phyloP scores from a whole-genome alignment of 2,888 invertebrate genomes.

The Sthenelais limicola region DNA sequence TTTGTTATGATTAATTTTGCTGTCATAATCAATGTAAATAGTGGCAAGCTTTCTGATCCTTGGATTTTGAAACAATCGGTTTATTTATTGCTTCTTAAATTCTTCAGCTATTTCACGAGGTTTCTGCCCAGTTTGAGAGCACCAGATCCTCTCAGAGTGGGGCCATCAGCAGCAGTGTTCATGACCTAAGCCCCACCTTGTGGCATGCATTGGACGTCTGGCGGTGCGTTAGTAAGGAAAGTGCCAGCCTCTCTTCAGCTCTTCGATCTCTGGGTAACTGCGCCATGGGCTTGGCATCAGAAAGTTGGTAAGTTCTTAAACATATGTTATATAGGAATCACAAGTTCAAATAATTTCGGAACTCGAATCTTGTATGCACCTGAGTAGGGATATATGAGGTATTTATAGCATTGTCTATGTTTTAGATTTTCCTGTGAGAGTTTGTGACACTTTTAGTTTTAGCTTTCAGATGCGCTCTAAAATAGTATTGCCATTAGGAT shows the following conservation, averaged over 20 bases:
- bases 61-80: neutral
- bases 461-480: too few relatives aligned
- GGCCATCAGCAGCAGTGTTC: conserved; percentile 66
- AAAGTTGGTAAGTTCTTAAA: conserved; percentile 59
- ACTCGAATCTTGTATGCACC: too few relatives aligned
- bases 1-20: too few relatives aligned
- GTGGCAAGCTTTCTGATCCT: too few relatives aligned
- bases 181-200: conserved; percentile 70
- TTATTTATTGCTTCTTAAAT: neutral
- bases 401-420: too few relatives aligned
- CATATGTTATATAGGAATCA: neutral
- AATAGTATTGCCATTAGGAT: too few relatives aligned
- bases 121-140: conserved; percentile 23
- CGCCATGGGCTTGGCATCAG: conserved; percentile 65
- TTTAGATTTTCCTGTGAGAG: too few relatives aligned
- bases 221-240: conserved; percentile 65
- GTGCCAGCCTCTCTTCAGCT: conserved; percentile 63
- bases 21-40: too few relatives aligned
- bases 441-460: too few relatives aligned
- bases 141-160: conserved; percentile 32
- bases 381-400: too few relatives aligned
- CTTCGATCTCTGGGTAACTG: conserved; percentile 65
- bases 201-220: conserved; percentile 72
- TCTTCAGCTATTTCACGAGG: conserved; percentile 43
- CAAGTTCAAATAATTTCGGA: too few relatives aligned